Conservation (phyloP, 2,797 vertebrate species). For the Jordanella pulchra region DNA sequence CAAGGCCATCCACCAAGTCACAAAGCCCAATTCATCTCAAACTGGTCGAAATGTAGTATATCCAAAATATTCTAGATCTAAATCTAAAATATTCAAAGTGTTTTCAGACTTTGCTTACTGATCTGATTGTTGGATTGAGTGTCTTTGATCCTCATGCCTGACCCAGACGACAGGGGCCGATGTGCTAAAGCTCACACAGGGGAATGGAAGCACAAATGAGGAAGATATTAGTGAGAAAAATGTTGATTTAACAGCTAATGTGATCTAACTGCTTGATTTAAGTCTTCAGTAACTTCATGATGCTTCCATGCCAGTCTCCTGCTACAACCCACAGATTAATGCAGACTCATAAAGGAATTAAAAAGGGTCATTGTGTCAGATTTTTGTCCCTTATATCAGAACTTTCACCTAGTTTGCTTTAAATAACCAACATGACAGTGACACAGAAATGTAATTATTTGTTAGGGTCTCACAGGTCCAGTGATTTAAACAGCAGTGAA, state of each 20-base stretch:
- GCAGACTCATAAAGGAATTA: too few species aligned
- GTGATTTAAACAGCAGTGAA: background rate
- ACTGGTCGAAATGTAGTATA: background rate
- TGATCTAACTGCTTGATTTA: too few species aligned
- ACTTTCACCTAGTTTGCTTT: background rate
- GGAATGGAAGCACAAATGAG: background rate
- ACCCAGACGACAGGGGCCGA: background rate
- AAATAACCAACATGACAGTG: background rate
- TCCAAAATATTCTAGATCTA: too few species aligned
- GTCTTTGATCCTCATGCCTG: background rate
- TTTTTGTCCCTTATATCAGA: too few species aligned
- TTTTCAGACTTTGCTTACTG: background rate
- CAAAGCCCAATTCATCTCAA: background rate
- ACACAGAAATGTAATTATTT: too few species aligned
- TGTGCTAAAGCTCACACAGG: background rate
- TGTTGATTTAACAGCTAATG: background rate
- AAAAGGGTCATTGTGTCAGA: too few species aligned
- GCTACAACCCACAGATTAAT: background rate
- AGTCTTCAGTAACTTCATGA: too few species aligned
- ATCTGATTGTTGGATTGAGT: background rate
- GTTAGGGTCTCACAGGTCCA: background rate
- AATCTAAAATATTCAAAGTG: background rate
- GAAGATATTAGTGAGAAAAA: too few species aligned
- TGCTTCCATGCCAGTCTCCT: too few species aligned
- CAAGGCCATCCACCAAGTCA: background rate